A percentile compares a stretch with the other conserved stretches of the same genome.
Conservation (phyloP, 2,888 invertebrate genomes). For the Phragmatobia fuliginosa region DNA sequence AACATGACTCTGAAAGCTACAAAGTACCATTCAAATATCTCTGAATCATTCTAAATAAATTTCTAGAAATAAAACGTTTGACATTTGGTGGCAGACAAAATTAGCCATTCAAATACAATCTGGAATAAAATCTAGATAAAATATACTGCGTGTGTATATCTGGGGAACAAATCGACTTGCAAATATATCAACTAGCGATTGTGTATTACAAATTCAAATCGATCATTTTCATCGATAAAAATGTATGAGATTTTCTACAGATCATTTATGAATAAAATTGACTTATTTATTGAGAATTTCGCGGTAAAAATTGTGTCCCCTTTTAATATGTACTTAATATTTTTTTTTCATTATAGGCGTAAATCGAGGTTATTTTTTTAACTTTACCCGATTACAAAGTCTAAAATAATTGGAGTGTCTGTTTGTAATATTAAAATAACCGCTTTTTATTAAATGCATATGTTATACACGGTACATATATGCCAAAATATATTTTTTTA, state of each 20-base stretch:
- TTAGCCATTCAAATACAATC: conserved; percentile 47
- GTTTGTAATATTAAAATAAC: too few relatives aligned
- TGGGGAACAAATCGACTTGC: conserved; percentile 40
- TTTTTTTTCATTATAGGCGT: not conserved
- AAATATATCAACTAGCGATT: conserved; percentile 29
- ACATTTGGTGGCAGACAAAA: conserved; percentile 1
- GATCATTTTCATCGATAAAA: conserved; percentile 27
- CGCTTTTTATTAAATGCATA: too few relatives aligned
- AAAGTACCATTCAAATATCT: too few relatives aligned
- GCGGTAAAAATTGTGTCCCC: not conserved
- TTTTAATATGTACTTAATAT: not conserved
- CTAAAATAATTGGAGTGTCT: too few relatives aligned
- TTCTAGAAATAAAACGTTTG: not conserved
- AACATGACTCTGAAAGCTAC: too few relatives aligned
- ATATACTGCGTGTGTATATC: conserved; percentile 6
- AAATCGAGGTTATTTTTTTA: not conserved
- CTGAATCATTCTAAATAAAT: not conserved
- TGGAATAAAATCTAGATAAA: conserved; percentile 21
- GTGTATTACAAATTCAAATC: conserved; percentile 43
- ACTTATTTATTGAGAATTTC: conserved; percentile 2
- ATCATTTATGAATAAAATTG: conserved; percentile 34
- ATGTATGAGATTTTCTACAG: conserved; percentile 13
- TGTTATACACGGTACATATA: too few relatives aligned
- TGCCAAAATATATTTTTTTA: too few relatives aligned
- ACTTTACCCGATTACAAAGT: not conserved